Base-by-base conservation (phyloP, 2,113 vertebrate genomes). In the Damaliscus lunatus region DNA sequence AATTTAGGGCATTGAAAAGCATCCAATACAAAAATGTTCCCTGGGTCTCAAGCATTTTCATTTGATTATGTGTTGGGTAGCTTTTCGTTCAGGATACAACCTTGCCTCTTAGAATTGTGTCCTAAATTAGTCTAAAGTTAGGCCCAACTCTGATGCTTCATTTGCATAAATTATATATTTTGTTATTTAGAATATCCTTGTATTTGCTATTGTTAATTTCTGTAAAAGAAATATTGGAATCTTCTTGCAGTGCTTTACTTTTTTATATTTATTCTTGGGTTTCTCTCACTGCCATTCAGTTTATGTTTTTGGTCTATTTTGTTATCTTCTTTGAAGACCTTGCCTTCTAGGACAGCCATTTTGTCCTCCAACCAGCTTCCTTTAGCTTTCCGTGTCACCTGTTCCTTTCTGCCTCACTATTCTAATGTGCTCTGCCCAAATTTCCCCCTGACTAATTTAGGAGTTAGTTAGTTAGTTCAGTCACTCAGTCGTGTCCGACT, bases 1-100 rank as follows among this genome's bases (percentile, higher is more conserved):
- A 98, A 98, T 97, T 97, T 97, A 97, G 94, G 95, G 83, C 80
- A 86, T 92, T 97, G 96, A 98, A 97, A 97, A 95, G 71, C 16
- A 6, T 91, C 82, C 96, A 96, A 48, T 96, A 88, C 36, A 52
- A 96, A 67, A 88, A 84, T 48, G 90, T 96, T 97, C 91, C 90
- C 93, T 88, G 93, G 83, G 74, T 96, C 88, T 71, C 80, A 62
- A 95, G 59, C 97, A 96, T 98, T 98, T 98, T 96, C 96, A 95
- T 98, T 94, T 97, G 95, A 96, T 97, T 98, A 93, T 94, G 87
- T 85, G 91, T 95, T 96, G 97, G 85, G 67, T 91, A 64, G 53
- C 53, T 91, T 97, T 97, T 96, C 82, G 50, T 95, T 97, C 64
- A 85, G 0, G 93, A 80, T 90, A 85, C 27, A 11, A 29, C 85